Base-by-base conservation (phyloP, 2,113 vertebrate genomes). In the Echinops telfairi region DNA sequence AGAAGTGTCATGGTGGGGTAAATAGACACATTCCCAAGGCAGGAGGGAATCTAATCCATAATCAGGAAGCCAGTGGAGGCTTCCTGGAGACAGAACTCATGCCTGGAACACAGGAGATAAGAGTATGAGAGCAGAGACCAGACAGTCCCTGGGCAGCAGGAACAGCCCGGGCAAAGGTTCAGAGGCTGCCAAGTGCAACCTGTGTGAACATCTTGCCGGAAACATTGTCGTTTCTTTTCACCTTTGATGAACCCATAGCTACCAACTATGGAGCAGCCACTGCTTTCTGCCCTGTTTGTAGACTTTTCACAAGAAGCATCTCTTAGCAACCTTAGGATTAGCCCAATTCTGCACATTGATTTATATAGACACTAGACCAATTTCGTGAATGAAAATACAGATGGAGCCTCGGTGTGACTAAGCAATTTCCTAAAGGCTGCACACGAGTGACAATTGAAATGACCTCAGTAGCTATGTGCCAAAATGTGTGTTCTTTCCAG, bases 41-140 rank as follows among this genome's bases (percentile, higher is more conserved):
- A 5, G 12, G 6, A 92, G 82, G 71, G n/a, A 64, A 5, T 29
- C 4, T 66, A 2, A 11, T 16, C 6, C 10, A 57, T 17, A 53
- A 2, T 2, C 4, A 3, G 58, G 58, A 29, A 22, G 23, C 23
- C 22, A 17, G 25, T 0, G 0, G 11, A 14, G 58, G 19, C 29
- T 82, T 53, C 60, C 15, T 1, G 57, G 85, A 84, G 75, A n/a
- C 78, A 58, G 7, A 9, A 27, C 16, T 22, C 40, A 31, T 17
- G 40, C 10, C 6, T 73, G 27, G 16, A 12, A 11, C 3, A 9
- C 43, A 87, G 12, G 47, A 70, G 64, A 17, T 33, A 33, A 33
- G 73, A n/a, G 22, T 19, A 2, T 4, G 36, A 68, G 20, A 25
- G 33, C 58, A 38, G 8, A 38, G 71, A 36, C 8, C 9, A 71